Evolutionary conservation across 2,888 invertebrate species (phyloP).

Genomic region (Xestia sexstrigata): DNA sequence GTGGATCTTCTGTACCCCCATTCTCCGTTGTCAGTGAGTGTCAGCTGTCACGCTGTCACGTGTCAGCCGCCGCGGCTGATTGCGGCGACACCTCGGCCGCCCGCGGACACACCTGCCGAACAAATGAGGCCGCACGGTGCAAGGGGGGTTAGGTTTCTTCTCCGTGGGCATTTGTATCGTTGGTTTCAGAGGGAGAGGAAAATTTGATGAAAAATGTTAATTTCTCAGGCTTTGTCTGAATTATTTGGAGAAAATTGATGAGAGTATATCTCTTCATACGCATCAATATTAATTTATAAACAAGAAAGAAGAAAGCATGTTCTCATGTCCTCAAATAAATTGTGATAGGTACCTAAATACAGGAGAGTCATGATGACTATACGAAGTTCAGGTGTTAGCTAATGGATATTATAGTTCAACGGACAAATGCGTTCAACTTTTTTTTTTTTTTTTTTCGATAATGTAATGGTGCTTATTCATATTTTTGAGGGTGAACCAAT

Average conservation of each 20-base stretch:
- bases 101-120: constrained; percentile 71
- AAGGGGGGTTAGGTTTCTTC: constrained; percentile 40
- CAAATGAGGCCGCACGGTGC: constrained; percentile 47
- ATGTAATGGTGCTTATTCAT: not conserved
- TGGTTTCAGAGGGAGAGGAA: constrained; percentile 4
- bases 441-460: too few species aligned
- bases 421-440: too few species aligned
- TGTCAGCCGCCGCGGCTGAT: constrained; percentile 86
- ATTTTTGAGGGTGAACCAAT: not conserved
- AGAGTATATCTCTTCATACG: too few species aligned
- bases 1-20: constrained; percentile 25
- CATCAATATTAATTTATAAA: too few species aligned
- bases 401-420: too few species aligned
- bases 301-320: too few species aligned
- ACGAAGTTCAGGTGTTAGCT: too few species aligned
- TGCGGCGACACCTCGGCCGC: constrained; percentile 80
- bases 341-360: too few species aligned
- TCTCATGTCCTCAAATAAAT: too few species aligned
- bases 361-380: too few species aligned
- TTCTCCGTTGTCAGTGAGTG: constrained; percentile 66
- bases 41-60: constrained; percentile 81
- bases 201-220: not conserved
- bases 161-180: constrained; percentile 24
- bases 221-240: not conserved
- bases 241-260: not conserved